These are phyloP conservation scores for Tachysurus fulvidraco DNA, from an alignment of 2,113 vertebrate species.

Conservation along the genomic window DNA sequence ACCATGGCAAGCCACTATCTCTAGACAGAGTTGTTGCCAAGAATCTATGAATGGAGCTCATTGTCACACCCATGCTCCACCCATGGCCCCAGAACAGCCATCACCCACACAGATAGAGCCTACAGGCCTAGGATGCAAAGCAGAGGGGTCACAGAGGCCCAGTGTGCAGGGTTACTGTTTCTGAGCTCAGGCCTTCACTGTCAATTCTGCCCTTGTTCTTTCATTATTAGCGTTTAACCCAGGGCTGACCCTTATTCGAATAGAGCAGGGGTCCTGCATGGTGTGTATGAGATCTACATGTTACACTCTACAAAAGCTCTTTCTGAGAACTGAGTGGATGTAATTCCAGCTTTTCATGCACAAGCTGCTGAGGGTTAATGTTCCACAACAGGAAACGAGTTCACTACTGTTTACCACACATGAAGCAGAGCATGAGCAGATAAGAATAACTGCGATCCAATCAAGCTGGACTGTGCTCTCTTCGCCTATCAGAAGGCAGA, in stretches of 20 bases:
- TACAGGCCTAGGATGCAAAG: neutral
- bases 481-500: slow-evolving; percentile 14
- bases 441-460: slow-evolving; percentile 56
- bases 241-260: slow-evolving; percentile 40
- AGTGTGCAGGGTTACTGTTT: slow-evolving; percentile 16
- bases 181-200: slow-evolving; percentile 22
- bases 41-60: slow-evolving; percentile 63
- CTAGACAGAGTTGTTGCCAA: slow-evolving; percentile 35
- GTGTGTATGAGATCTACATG: slow-evolving; percentile 31
- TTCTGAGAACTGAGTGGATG: slow-evolving; percentile 22
- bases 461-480: neutral
- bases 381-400: slow-evolving; percentile 35
- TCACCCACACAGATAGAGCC: slow-evolving; percentile 40
- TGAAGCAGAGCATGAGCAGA: slow-evolving; percentile 57
- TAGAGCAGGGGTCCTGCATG: slow-evolving; percentile 25
- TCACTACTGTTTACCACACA: slow-evolving; percentile 39
- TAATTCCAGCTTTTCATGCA: slow-evolving; percentile 51
- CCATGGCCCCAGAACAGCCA: slow-evolving; percentile 23
- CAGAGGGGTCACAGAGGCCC: slow-evolving; percentile 12
- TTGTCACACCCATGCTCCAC: slow-evolving; percentile 58
- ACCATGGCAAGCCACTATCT: slow-evolving; percentile 39
- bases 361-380: slow-evolving; percentile 56
- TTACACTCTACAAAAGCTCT: slow-evolving; percentile 44
- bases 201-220: slow-evolving; percentile 48
- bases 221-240: slow-evolving; percentile 45